These are phyloP conservation scores for Coptodon bakossiorum DNA, from an alignment of 2,113 vertebrate species.

Conservation along the genomic window DNA sequence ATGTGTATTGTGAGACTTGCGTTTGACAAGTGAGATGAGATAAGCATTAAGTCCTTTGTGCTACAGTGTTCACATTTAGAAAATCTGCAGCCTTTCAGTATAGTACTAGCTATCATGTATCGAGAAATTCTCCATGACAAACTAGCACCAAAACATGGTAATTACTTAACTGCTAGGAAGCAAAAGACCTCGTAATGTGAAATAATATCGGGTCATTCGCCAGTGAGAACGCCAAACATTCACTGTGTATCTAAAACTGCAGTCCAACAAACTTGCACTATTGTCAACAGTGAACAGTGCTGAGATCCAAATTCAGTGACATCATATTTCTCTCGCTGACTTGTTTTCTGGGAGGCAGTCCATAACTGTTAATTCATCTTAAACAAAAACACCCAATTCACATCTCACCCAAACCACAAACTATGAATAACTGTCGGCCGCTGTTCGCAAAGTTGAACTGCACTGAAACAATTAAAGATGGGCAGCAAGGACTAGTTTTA, in stretches of 20 bases:
- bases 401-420: not conserved
- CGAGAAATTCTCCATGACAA: not conserved
- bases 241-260: not conserved
- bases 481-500: not conserved
- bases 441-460: not conserved
- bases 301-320: not conserved
- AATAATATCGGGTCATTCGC: not conserved
- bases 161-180: constrained; percentile 2
- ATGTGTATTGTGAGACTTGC: not conserved
- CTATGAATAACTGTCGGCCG: not conserved
- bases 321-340: not conserved
- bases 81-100: not conserved
- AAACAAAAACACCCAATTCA: not conserved
- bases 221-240: not conserved
- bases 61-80: not conserved
- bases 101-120: not conserved
- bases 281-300: not conserved
- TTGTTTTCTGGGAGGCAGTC: not conserved
- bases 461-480: not conserved
- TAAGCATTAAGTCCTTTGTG: not conserved
- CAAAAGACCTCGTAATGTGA: not conserved
- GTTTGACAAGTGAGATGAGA: constrained; percentile 2
- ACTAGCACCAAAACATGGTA: not conserved
- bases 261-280: not conserved
- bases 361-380: not conserved